Conservation (phyloP, 2,888 invertebrate species). For the Emmelina monodactyla region DNA sequence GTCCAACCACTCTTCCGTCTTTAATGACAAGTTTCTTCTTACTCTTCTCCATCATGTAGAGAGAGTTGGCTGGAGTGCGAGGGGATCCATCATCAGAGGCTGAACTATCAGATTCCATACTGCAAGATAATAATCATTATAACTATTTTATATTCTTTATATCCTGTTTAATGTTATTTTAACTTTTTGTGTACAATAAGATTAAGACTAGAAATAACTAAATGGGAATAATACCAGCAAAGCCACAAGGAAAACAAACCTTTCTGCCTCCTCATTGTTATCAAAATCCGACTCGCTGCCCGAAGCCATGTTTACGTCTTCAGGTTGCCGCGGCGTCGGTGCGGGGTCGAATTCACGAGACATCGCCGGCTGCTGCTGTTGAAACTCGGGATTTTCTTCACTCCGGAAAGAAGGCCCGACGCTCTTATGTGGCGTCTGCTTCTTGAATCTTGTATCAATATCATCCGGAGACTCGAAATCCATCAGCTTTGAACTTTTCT, state of each 20-base stretch:
- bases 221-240: neutral
- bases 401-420: slow-evolving; percentile 25
- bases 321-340: slow-evolving; percentile 24
- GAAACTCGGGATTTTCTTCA: slow-evolving; percentile 34
- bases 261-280: slow-evolving; percentile 49
- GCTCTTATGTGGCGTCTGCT: slow-evolving; percentile 42
- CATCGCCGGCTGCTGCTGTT: too few species aligned
- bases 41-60: slow-evolving; percentile 83
- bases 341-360: too few species aligned
- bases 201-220: neutral
- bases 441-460: slow-evolving; percentile 69
- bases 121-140: slow-evolving; percentile 20
- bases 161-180: neutral
- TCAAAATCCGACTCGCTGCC: slow-evolving; percentile 59
- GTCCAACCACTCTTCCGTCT: slow-evolving; percentile 70
- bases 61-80: slow-evolving; percentile 62
- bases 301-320: slow-evolving; percentile 41
- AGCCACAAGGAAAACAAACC: slow-evolving; percentile 23
- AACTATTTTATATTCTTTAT: neutral
- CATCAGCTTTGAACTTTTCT: slow-evolving; percentile 93
- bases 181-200: neutral
- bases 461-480: slow-evolving; percentile 94
- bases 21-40: slow-evolving; percentile 75
- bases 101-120: slow-evolving; percentile 62
- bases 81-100: slow-evolving; percentile 54